Evolutionary conservation across 2,888 invertebrate genomes (phyloP).

Genomic region (Fragum whitleyi): DNA sequence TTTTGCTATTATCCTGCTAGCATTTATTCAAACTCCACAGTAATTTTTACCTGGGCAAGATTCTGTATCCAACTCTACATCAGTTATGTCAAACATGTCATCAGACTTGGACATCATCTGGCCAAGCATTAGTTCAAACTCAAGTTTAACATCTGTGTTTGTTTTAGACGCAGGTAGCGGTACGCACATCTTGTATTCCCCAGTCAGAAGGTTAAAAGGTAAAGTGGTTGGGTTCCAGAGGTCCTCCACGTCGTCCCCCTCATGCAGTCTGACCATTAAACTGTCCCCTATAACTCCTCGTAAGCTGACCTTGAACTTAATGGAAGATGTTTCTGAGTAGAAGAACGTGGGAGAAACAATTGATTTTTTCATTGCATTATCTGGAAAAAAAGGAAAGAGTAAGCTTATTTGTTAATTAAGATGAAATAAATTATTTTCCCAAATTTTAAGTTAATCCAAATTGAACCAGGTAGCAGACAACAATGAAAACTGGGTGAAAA

Average conservation of each 20-base stretch:
- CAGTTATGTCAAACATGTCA: background rate
- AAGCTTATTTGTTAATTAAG: no score
- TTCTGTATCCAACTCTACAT: background rate
- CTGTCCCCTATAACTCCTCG: background rate
- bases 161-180: background rate
- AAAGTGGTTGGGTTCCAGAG: background rate
- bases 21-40: no score
- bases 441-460: no score
- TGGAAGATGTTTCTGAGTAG: background rate
- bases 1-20: no score
- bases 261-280: background rate
- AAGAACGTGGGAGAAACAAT: background rate
- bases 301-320: background rate
- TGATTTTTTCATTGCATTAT: background rate
- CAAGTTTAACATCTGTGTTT: background rate
- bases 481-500: no score
- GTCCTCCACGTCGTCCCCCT: background rate
- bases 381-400: background rate
- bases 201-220: background rate
- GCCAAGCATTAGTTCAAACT: background rate
- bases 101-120: background rate
- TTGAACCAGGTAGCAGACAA: no score
- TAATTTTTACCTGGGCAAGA: conserved; percentile 10
- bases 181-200: background rate
- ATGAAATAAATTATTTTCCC: no score